Evolutionary conservation across 2,888 invertebrate genomes (phyloP), one percentile per base, ranked within the genome.

Genomic region (Drosophila mimetica): DNA sequence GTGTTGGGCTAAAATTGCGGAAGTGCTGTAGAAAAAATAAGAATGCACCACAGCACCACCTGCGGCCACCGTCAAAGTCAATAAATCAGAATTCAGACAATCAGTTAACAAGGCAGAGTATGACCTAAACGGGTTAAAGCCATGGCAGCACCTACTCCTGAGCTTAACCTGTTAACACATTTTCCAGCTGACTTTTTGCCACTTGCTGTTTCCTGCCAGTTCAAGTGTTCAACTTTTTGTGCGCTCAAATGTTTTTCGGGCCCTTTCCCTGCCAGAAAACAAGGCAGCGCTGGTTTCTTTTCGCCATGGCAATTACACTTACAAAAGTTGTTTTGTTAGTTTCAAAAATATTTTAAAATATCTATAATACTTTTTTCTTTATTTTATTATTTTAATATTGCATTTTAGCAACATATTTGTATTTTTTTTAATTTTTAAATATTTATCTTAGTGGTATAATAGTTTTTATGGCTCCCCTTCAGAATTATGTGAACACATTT

Each of bases 1-100:
- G 66, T 60, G 61, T 70, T 70, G 59, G 54, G 51, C 2, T 64
- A 71, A 80, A 74, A 81, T 86, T 86, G 80, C 77, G 80, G 84
- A 81, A 66, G 77, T 69, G 64, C 36, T 55, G 59, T 22, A 48
- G 71, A 55, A 59, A 9, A 47, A 53, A 60, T 7, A 54, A 11
- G 55, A 37, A 73, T 46, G 14, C 51, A 51, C 47, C 41, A 39
- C 28, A 1, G 7, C 2, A 53, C 28, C 73, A 80, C 75, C 84
- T 79, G 85, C 47, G 78, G 74, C 65, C 59, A 50, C 14, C 5
- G 22, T 52, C 57, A 54, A 63, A 63, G 67, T 72, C 87, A 76
- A 81, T 87, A 81, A 85, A 81, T 87, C 76, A 81, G 51, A 52
- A 46, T 59, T 57, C 44, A 75, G 58, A 55, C 53, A 51, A 52